These are phyloP conservation scores for Brachypalpus laphriformis DNA, from an alignment of 2,888 invertebrate species.

Conservation along the genomic window DNA sequence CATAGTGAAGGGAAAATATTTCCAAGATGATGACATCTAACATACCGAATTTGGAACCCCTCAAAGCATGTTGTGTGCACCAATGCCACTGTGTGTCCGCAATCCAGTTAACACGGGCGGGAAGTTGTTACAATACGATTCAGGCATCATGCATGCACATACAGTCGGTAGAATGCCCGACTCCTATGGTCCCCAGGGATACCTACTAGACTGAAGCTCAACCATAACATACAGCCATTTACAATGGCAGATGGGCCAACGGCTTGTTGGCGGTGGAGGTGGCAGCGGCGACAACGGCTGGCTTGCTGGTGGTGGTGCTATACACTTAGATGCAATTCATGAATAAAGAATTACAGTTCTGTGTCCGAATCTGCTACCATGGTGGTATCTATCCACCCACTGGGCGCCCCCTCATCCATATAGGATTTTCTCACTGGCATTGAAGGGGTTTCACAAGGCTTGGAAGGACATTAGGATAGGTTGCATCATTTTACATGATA, in stretches of 20 bases:
- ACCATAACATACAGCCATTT: slow-evolving; percentile 59
- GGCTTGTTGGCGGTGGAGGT: background rate
- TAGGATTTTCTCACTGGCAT: background rate
- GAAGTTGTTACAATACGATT: slow-evolving; percentile 68
- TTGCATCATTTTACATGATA: slow-evolving; percentile 70
- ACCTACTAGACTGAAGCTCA: slow-evolving; percentile 24
- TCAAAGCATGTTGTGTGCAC: slow-evolving; percentile 52
- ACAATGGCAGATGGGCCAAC: slow-evolving; percentile 40
- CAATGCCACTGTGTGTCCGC: slow-evolving; percentile 38
- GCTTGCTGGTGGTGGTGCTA: slow-evolving; percentile 8
- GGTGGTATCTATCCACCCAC: slow-evolving; percentile 25
- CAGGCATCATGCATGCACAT: slow-evolving; percentile 55
- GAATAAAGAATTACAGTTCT: slow-evolving; percentile 66
- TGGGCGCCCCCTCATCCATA: slow-evolving; percentile 8
- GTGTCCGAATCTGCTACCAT: slow-evolving; percentile 29
- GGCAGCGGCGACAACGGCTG: background rate
- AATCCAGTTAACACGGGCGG: slow-evolving; percentile 66
- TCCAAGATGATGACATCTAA: slow-evolving; percentile 73
- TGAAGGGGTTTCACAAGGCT: background rate
- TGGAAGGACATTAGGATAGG: slow-evolving; percentile 7
- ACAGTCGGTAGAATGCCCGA: no score
- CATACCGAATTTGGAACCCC: slow-evolving; percentile 50
- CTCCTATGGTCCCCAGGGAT: slow-evolving; percentile 9
- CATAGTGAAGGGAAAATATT: slow-evolving; percentile 45
- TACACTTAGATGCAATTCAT: slow-evolving; percentile 70